phyloP scores from a whole-genome alignment of 2,113 vertebrate species.

The Guaruba guarouba region DNA sequence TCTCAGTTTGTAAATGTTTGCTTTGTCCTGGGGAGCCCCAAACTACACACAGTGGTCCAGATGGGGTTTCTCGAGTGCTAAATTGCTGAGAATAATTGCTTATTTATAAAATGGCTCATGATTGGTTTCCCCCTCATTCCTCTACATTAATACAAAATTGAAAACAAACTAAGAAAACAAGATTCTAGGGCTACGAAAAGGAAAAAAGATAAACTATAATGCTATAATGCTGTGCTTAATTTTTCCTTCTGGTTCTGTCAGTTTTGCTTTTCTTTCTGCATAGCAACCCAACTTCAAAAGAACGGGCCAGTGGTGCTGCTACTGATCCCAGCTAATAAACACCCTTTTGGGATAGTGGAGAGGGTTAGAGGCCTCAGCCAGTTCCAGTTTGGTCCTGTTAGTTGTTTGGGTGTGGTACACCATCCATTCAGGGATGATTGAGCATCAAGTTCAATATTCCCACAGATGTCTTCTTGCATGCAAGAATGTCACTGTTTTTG shows the following conservation, averaged over 20 bases:
- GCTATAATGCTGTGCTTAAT: background rate
- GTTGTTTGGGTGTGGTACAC: background rate
- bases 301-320: constrained; percentile 15
- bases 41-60: background rate
- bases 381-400: background rate
- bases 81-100: background rate
- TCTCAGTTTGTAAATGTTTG: background rate
- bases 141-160: background rate
- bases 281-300: background rate
- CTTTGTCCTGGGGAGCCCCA: background rate
- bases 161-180: background rate
- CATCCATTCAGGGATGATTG: background rate
- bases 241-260: background rate
- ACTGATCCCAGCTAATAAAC: constrained; percentile 15
- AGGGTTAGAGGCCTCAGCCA: background rate
- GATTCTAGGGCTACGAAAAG: background rate
- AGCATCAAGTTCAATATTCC: background rate
- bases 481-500: background rate
- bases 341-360: background rate
- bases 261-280: background rate
- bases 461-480: background rate
- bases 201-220: background rate
- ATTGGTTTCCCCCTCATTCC: background rate
- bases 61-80: background rate
- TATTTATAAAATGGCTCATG: background rate